Base-by-base conservation (phyloP, 1,140 invertebrate genomes). In the Nephotettix cincticeps region DNA sequence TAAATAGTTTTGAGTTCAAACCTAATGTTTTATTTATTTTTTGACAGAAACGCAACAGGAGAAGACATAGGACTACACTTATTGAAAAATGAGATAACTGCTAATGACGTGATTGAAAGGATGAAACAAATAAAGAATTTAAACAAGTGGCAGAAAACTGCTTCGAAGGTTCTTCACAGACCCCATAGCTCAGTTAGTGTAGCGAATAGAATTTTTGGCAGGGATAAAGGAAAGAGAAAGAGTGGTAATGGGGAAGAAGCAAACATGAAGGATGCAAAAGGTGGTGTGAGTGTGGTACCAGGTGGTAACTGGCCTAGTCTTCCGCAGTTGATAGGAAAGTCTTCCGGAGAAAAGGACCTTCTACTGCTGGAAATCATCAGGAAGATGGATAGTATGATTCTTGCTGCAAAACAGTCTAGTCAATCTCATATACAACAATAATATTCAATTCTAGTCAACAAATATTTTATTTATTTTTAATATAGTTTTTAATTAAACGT, bases 361-460 rank as follows among this genome's bases (percentile, higher is more conserved):
- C 64, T 32, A 11, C 27, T 67, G 32, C 17, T 67, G 64, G 64
- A 67, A 19, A 67, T 67, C 19, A 43, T 67, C 13, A 6, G 36
- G 3, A 40, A 25, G 36, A 67, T 67, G 64, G 64, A 67, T 25
- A 67, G 17, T 11, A 43, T 67, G 9, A 27, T 67, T 9, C 40
- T 67, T 1, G 64, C 64, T 1, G 64, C 40, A 14, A 67, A 43
- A 43, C 64, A 21, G n/a, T 67, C 40, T 43, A 40, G 30, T 67
- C 64, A 67, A 27, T 36, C 21, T 23, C 13, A n/a, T n/a, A 14
- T 36, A 14, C 32, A 36, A 36, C 32, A 36, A 36, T 36, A 36
- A 36, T 36, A 6, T 36, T 36, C 14, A 6, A 36, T 36, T 36
- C 32, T 36, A 36, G 32, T 36, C 32, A 36, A 36, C 4, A 6